phyloP scores from a whole-genome alignment of 2,888 invertebrate species.

The Athalia circularis region DNA sequence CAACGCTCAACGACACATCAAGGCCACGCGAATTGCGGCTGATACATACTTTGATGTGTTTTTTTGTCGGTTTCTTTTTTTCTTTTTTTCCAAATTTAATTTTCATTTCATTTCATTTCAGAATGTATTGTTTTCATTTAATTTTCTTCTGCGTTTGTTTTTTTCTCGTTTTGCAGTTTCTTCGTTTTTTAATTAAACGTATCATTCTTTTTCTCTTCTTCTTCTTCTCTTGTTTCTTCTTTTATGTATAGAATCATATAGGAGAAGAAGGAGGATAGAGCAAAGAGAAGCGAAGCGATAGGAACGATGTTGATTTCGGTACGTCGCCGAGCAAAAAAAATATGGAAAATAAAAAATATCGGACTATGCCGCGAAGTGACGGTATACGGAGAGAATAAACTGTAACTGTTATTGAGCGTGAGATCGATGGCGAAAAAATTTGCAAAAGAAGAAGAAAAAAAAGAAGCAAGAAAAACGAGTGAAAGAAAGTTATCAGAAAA shows the following conservation, averaged over 20 bases:
- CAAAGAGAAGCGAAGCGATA: neutral
- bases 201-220: neutral
- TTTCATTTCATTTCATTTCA: neutral
- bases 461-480: neutral
- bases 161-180: too few species aligned
- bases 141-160: neutral
- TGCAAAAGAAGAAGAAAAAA: neutral
- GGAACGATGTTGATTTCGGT: neutral
- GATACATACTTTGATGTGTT: neutral
- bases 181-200: neutral
- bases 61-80: neutral
- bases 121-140: neutral
- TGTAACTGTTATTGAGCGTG: too few species aligned
- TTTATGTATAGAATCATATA: neutral
- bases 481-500: neutral
- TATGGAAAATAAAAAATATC: neutral
- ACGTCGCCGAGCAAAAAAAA: neutral
- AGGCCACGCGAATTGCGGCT: neutral
- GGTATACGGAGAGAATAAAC: too few species aligned
- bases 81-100: neutral
- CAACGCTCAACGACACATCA: slow-evolving; percentile 38
- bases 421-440: neutral
- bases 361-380: too few species aligned
- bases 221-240: neutral
- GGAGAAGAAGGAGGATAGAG: neutral